Percentiles rank a stretch among this genome's conserved stretches.
phyloP scores from a whole-genome alignment of 1,140 invertebrate genomes.

The Goniozus legneri region DNA sequence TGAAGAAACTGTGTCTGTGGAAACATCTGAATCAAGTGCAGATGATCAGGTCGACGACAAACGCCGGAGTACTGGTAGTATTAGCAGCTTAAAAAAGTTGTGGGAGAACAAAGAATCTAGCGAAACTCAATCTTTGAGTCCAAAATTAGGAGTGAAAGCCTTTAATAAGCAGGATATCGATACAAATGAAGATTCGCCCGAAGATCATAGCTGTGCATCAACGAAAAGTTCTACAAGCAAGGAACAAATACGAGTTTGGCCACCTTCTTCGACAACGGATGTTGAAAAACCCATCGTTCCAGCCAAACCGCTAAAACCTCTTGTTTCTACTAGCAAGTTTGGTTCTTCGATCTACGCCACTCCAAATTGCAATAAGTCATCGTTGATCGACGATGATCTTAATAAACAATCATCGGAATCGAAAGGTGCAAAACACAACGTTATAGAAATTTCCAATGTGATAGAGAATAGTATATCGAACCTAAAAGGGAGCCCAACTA shows the following conservation, averaged over 20 bases:
- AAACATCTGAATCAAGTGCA: slow-evolving; percentile 36
- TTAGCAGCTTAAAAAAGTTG: slow-evolving; percentile 86
- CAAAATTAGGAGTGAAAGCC: slow-evolving; percentile 56
- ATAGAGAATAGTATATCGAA: slow-evolving; percentile 65
- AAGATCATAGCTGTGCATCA: slow-evolving; percentile 47
- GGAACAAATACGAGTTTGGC: slow-evolving; percentile 58
- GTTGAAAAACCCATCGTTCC: slow-evolving; percentile 70
- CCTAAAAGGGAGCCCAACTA: slow-evolving; percentile 59
- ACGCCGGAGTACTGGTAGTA: slow-evolving; percentile 86
- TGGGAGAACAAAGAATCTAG: slow-evolving; percentile 76
- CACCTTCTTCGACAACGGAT: slow-evolving; percentile 35
- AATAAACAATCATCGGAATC: slow-evolving; percentile 22
- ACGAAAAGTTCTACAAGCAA: slow-evolving; percentile 50
- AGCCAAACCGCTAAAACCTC: slow-evolving; percentile 58
- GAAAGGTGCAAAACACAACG: slow-evolving; percentile 59
- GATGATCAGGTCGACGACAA: slow-evolving; percentile 78
- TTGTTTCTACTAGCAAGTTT: slow-evolving; percentile 46
- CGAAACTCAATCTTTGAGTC: slow-evolving; percentile 59
- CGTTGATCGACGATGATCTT: slow-evolving; percentile 23
- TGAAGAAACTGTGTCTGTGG: slow-evolving; percentile 35
- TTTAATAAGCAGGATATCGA: slow-evolving; percentile 30
- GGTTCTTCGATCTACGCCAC: slow-evolving; percentile 58
- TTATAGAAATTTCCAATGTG: slow-evolving; percentile 66
- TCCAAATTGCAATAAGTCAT: slow-evolving; percentile 48
- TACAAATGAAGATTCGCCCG: slow-evolving; percentile 54